Base-by-base conservation (phyloP, 2,113 vertebrate genomes). In the Nycticorax nycticorax region DNA sequence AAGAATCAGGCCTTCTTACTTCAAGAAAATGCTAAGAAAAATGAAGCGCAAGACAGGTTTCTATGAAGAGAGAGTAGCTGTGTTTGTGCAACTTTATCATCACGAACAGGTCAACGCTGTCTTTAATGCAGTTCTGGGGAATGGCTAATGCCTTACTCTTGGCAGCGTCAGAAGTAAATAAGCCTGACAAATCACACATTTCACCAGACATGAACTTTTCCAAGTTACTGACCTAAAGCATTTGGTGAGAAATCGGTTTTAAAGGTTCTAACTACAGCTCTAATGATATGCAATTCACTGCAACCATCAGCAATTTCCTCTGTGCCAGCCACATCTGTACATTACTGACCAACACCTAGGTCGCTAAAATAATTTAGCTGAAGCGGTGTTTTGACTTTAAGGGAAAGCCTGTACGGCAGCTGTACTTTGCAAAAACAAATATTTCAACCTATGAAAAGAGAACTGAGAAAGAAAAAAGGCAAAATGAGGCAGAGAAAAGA, bases 211-310 rank as follows among this genome's bases (percentile, higher is more conserved):
- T 30, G 39, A 83, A 43, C 9, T 56, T 69, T 82, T 71, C n/a
- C 53, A 79, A 67, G 27, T 69, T 72, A 71, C 50, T 80, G 75
- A 83, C 22, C 14, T 45, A 67, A 64, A 85, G 81, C 35, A 60
- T 41, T 73, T 67, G 94, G 45, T 24, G 14, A 81, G 43, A 71
- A 67, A 76, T 77, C 17, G 5, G 52, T 93, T 96, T 89, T 71
- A 93, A 71, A 88, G 39, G 23, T 82, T 94, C 97, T 92, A 92
- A 92, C 84, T 91, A 84, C 85, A 77, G 39, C 62, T 85, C 60
- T 89, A 96, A 88, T 72, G 71, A 52, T 14, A 57, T 5, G 12
- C 22, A 59, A 67, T 91, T 96, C 89, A 78, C 75, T 79, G 48
- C 88, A 71, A 59, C 66, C 63, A 77, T 47, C 66, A 50, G 23